Base-by-base conservation (phyloP, 2,888 invertebrate species). In the Idaea dimidiata region DNA sequence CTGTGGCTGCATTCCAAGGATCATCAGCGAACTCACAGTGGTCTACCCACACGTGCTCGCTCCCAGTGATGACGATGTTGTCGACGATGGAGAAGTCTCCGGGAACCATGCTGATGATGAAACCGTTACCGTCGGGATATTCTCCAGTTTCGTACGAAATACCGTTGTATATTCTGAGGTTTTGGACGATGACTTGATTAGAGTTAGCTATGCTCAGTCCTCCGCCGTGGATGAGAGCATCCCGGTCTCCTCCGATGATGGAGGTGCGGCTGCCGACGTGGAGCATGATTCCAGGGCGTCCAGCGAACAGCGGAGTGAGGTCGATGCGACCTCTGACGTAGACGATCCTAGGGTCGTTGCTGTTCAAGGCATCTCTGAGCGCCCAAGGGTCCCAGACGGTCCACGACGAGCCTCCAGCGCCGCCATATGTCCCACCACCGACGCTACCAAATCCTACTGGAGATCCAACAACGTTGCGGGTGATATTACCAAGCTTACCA, bases 1-100 rank as follows among this genome's bases (percentile, higher is more conserved):
- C 43, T 16, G 10, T 16, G 16, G 33, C 54, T 58, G 64, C 16
- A 24, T 18, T 59, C 64, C 64, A 66, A 1, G 66, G 66, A 31
- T 66, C 66, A 32, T 66, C 66, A 14, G 63, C 62, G 18, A 66
- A 66, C 31, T 66, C 64, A 43, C 64, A 64, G 59, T 66, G 64
- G 54, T 64, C 10, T 2, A 66, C n/a, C 62, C 66, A 66, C 7
- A 66, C 64, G 32, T 59, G 14, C 2, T 58, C 59, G 18, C 59
- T 16, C 0, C 4, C 17, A 16, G 55, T 43, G 6, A 62, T 60
- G 1, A 17, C 60, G 6, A 66, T 17, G 6, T 54, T 17, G 18
- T 66, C 66, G 16, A 66, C 54, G 4, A 16, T 16, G 14, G 66
- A 63, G 10, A 17, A 66, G 10, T 33, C 59, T 10, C 66, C 66